Evolutionary conservation across 2,797 vertebrate genomes (phyloP), one percentile per base, ranked within the genome.

Genomic region (Hoplostethus mediterraneus): DNA sequence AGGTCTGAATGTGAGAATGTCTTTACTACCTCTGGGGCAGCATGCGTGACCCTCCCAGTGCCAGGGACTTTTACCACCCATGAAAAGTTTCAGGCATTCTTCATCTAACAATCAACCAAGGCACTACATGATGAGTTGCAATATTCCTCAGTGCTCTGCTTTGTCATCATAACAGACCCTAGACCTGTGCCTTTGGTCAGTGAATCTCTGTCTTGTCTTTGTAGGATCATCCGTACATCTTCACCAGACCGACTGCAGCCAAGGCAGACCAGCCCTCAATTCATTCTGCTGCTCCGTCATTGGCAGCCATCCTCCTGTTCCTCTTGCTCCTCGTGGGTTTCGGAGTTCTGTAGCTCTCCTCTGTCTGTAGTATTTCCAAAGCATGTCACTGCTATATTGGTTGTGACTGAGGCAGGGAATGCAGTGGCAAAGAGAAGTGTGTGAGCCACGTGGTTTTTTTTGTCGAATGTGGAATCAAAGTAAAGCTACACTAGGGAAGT

Each of bases 211-310:
- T 62, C 57, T 71, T 44, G 16, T 53, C 1, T 68, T 76, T 60
- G 31, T 7, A 95, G 94, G 91, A 91, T 11, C 93, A 95, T 48
- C 94, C 94, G 0, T 95, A 92, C 17, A 95, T 95, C 88, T 94
- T 90, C 84, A 95, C 94, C 49, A 86, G 91, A 56, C 93, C 93
- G 0, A 59, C 62, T 1, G 73, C 77, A 28, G 82, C 75, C 48
- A 80, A 14, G 48, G 88, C 84, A 1, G 80, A 65, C 31, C 79
- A 44, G 31, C 36, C 77, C 53, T 11, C 69, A 0, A 48, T 28
- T 21, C 75, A 11, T 58, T 55, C 80, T 8, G 73, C 36, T 0
- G 49, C 77, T 58, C 60, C 68, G 1, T 63, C 69, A 0, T 47
- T 25, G 25, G 56, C 77, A 2, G 66, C 53, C 69, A 3, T 78